A percentile compares a stretch with the other conserved stretches of the same genome.
These are phyloP conservation scores for Loris lydekkerianus DNA, from an alignment of 2,797 vertebrate genomes.

Conservation along the genomic window DNA sequence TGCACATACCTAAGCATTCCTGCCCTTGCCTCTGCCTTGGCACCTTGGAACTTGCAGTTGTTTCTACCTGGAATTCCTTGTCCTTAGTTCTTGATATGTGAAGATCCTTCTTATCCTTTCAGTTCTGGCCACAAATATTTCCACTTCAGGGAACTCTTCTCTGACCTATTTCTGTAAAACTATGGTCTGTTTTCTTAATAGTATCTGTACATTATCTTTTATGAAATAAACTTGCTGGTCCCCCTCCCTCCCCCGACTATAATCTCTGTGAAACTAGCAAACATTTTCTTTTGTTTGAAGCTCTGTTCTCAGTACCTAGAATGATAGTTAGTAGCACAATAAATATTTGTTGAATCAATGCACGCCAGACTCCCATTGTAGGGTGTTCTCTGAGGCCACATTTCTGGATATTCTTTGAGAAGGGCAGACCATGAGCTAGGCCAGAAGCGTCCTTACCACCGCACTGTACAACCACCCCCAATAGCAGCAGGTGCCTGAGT, in stretches of 20 bases:
- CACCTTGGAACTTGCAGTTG: not conserved
- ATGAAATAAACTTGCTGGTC: not conserved
- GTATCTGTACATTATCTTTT: not conserved
- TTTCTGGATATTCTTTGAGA: not conserved
- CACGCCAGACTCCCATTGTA: not conserved
- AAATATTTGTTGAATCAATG: slow-evolving; percentile 31
- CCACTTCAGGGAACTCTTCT: not conserved
- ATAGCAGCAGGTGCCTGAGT: not conserved
- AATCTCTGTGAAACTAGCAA: slow-evolving; percentile 12
- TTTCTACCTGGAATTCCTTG: not conserved
- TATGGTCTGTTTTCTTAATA: not conserved
- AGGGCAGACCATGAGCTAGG: not conserved
- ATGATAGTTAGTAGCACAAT: not conserved
- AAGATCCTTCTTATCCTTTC: not conserved
- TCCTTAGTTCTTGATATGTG: not conserved
- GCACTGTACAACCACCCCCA: too few species aligned
- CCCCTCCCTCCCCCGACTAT: not conserved
- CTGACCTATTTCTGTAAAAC: not conserved
- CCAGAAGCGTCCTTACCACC: not conserved
- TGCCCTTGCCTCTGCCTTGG: not conserved
- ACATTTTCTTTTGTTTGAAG: not conserved
- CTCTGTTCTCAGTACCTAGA: not conserved
- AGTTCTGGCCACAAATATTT: not conserved
- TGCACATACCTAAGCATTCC: not conserved
- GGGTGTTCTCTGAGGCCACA: not conserved